Base-by-base conservation (phyloP, 2,113 vertebrate species). In the Uropsilus gracilis region DNA sequence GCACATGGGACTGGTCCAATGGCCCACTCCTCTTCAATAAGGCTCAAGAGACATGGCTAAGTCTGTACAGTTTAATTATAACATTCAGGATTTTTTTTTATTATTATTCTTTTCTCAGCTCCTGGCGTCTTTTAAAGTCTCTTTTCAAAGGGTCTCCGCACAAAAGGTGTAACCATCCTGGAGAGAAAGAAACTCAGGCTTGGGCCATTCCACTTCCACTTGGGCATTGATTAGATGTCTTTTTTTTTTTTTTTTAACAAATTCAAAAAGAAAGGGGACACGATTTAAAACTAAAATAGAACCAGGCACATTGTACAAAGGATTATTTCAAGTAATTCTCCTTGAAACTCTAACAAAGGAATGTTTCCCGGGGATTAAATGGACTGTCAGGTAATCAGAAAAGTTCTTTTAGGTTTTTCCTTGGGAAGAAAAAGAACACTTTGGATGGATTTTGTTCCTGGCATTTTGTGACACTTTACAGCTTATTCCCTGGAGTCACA, bases 311-410 rank as follows among this genome's bases (percentile, higher is more conserved):
- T 97, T 98, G 98, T 98, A 98, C 98, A 98, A 98, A 98, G 98
- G 98, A 98, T 98, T 98, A 99, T 98, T 99, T 98, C 98, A 98
- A 98, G 98, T 98, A 98, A 99, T 98, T 98, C 98, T 98, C 98
- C 98, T 98, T 98, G 98, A 98, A 98, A 98, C 97, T 98, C 95
- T 98, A 98, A 98, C 98, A 98, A 98, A 98, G 98, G 97, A 98
- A 98, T 98, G 97, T 98, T 98, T 99, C 98, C 98, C 98, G 97
- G 98, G 98, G 98, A 99, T 98, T 98, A 98, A 98, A 98, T 98
- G 98, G 98, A 98, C 98, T 98, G 98, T 98, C 98, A 98, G 98
- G 98, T 98, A 98, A 98, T 99, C 98, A 98, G 98, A 98, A 98
- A 98, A 98, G 98, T 98, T 98, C 98, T 98, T 98, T 98, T 97